A percentile compares a stretch with the other conserved stretches of the same genome.
These are phyloP conservation scores for Huso huso DNA, from an alignment of 2,797 vertebrate species.

Conservation along the genomic window DNA sequence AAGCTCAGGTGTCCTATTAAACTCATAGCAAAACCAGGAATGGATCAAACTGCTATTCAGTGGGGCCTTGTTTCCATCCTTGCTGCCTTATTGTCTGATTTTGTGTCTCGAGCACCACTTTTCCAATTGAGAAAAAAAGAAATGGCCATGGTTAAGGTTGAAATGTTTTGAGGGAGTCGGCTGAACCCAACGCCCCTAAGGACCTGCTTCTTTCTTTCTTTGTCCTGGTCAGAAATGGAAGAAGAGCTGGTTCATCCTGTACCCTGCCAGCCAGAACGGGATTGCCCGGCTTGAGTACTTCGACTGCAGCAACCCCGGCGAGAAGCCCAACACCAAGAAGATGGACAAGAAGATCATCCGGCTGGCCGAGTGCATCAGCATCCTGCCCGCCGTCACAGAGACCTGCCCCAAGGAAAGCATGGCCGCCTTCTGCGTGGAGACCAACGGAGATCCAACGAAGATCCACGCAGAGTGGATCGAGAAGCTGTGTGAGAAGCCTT, in stretches of 20 bases:
- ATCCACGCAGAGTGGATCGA: constrained; percentile 83
- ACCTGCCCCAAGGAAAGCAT: constrained; percentile 77
- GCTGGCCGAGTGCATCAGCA: constrained; percentile 82
- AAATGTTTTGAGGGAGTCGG: no score
- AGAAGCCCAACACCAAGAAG: constrained; percentile 68
- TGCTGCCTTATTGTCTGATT: no score
- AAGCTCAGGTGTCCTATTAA: no score
- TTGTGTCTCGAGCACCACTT: no score
- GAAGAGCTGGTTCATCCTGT: constrained; percentile 87
- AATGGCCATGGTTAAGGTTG: no score
- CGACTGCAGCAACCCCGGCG: constrained; percentile 54
- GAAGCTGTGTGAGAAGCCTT: constrained; percentile 83
- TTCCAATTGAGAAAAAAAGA: no score
- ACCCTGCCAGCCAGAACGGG: constrained; percentile 84
- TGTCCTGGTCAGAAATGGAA: constrained; percentile 78
- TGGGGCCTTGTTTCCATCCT: no score
- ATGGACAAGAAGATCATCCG: constrained; percentile 87
- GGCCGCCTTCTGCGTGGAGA: constrained; percentile 80
- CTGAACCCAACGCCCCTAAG: no score
- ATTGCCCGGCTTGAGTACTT: constrained; percentile 90
- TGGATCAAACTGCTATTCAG: no score
- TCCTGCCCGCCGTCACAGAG: constrained; percentile 66
- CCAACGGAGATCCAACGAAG: constrained; percentile 77
- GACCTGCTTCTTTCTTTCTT: no score
- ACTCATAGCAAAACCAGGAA: no score